Conservation (phyloP, 2,797 vertebrate genomes). For the Adelosebastes latens region DNA sequence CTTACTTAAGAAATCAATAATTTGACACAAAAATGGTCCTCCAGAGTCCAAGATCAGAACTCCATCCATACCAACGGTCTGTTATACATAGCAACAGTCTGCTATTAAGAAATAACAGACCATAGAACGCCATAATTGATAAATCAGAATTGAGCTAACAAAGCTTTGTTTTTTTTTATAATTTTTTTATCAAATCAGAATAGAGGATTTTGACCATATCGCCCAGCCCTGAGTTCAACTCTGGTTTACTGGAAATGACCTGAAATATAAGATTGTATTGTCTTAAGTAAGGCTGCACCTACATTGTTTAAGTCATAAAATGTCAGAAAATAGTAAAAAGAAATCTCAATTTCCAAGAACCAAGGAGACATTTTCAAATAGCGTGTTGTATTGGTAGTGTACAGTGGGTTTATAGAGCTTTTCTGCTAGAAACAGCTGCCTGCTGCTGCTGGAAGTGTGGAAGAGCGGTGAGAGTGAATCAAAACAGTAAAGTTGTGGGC, state of each 20-base stretch:
- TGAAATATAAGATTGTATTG: not conserved
- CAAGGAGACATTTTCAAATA: accelerated
- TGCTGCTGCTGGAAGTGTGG: not conserved
- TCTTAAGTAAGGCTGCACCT: too few relatives aligned
- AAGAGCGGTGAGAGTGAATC: not conserved
- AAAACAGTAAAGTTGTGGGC: not conserved
- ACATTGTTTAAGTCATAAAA: not conserved
- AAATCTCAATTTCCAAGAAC: accelerated
- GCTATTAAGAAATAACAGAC: too few relatives aligned
- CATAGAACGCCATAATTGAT: accelerated
- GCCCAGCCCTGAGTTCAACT: not conserved
- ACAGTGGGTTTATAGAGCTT: not conserved
- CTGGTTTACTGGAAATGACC: not conserved
- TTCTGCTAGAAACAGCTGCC: not conserved
- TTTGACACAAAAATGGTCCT: too few relatives aligned
- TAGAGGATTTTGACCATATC: too few relatives aligned
- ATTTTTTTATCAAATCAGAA: too few relatives aligned
- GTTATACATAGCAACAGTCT: too few relatives aligned
- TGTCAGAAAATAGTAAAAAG: too few relatives aligned
- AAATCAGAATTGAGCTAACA: too few relatives aligned
- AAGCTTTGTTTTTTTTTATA: too few relatives aligned
- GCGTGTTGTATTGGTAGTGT: not conserved
- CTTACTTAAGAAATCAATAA: too few relatives aligned
- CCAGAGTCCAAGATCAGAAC: accelerated
- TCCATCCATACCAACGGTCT: too few relatives aligned